Conservation (phyloP, 2,888 invertebrate species). For the Lochmaea crataegi region DNA sequence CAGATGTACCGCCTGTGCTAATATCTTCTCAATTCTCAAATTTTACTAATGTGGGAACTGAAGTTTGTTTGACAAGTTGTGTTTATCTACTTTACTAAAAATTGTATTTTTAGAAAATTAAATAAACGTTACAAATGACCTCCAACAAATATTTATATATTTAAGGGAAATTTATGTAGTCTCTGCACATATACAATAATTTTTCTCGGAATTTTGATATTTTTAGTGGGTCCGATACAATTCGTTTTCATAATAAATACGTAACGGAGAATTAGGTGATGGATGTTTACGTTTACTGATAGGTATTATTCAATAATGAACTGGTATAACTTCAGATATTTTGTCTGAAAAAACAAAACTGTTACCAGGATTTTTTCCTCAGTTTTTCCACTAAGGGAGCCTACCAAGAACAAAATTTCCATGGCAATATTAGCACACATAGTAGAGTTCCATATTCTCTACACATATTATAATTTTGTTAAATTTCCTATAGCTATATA, state of each 20-base stretch:
- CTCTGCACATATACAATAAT: conserved; percentile 41
- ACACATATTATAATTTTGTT: too few species aligned
- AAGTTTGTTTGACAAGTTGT: conserved; percentile 44
- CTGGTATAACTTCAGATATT: neutral
- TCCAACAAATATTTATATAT: conserved; percentile 46
- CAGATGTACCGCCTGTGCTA: conserved; percentile 21
- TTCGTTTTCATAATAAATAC: conserved; percentile 34
- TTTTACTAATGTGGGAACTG: conserved; percentile 30
- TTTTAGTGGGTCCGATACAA: conserved; percentile 33
- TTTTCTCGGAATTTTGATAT: conserved; percentile 43
- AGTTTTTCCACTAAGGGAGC: too few species aligned
- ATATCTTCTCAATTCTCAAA: conserved; percentile 10
- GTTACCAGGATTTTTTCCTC: neutral
- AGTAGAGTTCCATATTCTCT: too few species aligned
- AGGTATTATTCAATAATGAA: neutral
- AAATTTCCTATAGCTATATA: too few species aligned
- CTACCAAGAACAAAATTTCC: too few species aligned
- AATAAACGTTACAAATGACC: conserved; percentile 45
- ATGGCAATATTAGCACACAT: too few species aligned
- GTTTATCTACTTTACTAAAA: conserved; percentile 45
- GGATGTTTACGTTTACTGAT: neutral
- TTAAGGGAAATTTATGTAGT: conserved; percentile 42
- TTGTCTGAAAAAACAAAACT: neutral
- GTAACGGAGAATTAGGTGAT: conserved; percentile 9
- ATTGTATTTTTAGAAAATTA: conserved; percentile 46